Base-by-base conservation (phyloP, 2,888 invertebrate species). In the Gastrophysa polygoni region DNA sequence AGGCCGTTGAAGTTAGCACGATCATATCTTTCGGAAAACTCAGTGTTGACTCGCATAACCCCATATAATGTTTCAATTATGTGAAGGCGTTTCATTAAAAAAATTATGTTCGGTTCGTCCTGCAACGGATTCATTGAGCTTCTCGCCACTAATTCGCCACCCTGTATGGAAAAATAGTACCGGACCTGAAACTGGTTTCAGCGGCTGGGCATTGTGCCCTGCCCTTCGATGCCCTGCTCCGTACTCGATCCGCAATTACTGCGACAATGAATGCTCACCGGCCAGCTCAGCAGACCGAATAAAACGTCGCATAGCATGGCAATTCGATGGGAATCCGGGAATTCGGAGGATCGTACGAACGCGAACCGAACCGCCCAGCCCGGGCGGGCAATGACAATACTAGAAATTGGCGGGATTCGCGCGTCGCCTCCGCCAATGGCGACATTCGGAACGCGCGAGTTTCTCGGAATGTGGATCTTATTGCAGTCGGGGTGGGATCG, bases 351-450 rank as follows among this genome's bases (percentile, higher is more conserved):
- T 80, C 80, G 80, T 81, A 79, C 79, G 80, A 80, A 79, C 80
- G 79, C 78, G 80, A 78, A 79, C 78, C 79, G 79, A 78, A 77
- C 55, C 38, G 55, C 60, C 67, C 70, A 69, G 66, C 70, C 67
- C 49, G 50, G 50, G 52, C 67, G 73, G 71, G 76, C 79, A 81
- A 80, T 81, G 80, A 80, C 80, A 81, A 81, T 80, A 77, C 74
- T 78, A 80, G 80, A 81, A 81, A 80, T 80, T 78, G 74, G 76
- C 73, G 74, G 77, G 79, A 80, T 80, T 80, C 80, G 80, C 75
- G 79, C 78, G 78, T 74, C 74, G 73, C 68, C 68, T 59, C 73
- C 68, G 70, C 80, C 81, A 80, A 81, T 81, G 72, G 77, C 71
- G 75, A 76, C 76, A 78, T 76, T 76, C 76, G 76, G 61, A 73